Evolutionary conservation across 2,888 invertebrate species (phyloP).

Genomic region (Tuberolachnus salignus): DNA sequence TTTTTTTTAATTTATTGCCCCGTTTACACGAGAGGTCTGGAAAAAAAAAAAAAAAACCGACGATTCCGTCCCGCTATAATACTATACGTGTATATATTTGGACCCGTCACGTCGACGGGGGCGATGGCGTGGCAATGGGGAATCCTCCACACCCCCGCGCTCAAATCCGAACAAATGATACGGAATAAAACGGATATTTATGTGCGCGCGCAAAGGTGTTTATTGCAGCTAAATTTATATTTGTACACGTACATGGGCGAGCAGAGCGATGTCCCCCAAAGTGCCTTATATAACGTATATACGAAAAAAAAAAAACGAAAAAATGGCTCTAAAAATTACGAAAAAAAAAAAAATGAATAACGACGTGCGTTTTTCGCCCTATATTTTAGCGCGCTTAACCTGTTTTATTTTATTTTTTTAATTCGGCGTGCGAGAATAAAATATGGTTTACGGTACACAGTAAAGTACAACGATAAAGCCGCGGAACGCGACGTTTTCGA

Average conservation of each 20-base stretch:
- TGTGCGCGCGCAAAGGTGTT: conserved; percentile 40
- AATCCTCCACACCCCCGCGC: not conserved
- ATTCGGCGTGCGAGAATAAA: no score
- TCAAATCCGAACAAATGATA: conserved; percentile 44
- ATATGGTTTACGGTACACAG: no score
- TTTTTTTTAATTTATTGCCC: conserved; percentile 38
- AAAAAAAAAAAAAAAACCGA: not conserved
- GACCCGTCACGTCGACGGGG: not conserved
- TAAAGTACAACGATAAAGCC: no score
- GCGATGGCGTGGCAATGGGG: no score
- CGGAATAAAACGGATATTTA: conserved; percentile 50
- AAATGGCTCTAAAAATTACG: no score
- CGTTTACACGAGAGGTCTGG: conserved; percentile 33
- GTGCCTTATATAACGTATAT: no score
- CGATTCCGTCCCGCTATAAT: not conserved
- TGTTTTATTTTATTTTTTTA: no score
- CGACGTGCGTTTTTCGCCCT: conserved; percentile 2
- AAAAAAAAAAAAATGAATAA: no score
- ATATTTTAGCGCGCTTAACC: no score
- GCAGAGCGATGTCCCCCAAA: conserved; percentile 21
- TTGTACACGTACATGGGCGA: conserved; percentile 6
- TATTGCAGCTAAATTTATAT: no score
- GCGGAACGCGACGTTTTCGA: no score
- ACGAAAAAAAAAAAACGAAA: no score
- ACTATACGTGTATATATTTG: not conserved